Conservation (phyloP, 2,797 vertebrate species). For the Rhinichthys osculus region DNA sequence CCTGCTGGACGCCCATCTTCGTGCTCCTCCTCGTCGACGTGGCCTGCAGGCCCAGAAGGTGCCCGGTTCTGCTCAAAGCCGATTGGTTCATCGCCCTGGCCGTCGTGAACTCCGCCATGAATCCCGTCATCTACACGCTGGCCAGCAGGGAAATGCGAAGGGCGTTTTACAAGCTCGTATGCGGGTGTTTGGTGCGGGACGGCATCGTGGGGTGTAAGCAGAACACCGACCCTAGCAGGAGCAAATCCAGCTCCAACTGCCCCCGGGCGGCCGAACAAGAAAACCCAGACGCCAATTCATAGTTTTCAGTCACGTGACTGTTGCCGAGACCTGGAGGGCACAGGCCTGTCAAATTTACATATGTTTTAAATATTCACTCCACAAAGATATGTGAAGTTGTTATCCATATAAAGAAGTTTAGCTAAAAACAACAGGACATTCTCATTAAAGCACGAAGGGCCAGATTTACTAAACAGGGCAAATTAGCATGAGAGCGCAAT, state of each 20-base stretch:
- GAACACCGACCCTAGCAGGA: conserved; percentile 81
- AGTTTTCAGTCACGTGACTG: not conserved
- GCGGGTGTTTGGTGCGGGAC: conserved; percentile 77
- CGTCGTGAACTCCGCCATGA: conserved; percentile 94
- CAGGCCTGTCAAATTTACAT: not conserved
- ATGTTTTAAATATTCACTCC: not conserved
- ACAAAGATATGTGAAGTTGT: not conserved
- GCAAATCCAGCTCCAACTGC: conserved; percentile 90
- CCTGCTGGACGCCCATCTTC: conserved; percentile 93
- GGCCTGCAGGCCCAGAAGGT: conserved; percentile 80
- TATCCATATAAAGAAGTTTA: not conserved
- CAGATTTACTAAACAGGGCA: too few relatives aligned
- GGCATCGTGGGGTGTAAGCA: conserved; percentile 70
- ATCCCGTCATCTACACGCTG: conserved; percentile 94
- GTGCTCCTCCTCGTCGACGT: conserved; percentile 91
- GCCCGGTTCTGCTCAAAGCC: conserved; percentile 83
- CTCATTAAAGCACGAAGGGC: too few relatives aligned
- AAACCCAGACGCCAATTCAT: conserved; percentile 62
- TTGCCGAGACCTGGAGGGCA: not conserved
- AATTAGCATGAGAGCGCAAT: too few relatives aligned
- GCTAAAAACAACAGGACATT: not conserved
- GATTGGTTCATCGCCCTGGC: conserved; percentile 91
- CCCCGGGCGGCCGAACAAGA: conserved; percentile 81
- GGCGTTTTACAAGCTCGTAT: conserved; percentile 89
- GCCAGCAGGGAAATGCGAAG: conserved; percentile 95